Conservation (phyloP, 2,113 vertebrate species). For the Fukomys damarensis region DNA sequence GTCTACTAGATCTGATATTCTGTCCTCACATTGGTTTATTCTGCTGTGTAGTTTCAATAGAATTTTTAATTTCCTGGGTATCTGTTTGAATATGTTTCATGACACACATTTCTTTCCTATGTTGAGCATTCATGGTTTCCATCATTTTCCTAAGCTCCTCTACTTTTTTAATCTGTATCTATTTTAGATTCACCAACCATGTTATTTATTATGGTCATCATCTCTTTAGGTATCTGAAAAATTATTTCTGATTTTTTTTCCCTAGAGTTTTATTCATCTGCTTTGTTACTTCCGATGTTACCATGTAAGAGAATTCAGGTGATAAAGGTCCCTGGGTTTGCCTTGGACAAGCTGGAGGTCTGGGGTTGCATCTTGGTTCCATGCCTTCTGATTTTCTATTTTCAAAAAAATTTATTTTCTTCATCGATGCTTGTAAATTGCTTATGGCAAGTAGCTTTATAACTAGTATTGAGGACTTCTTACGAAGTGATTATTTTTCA, state of each 20-base stretch:
- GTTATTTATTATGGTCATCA: background rate
- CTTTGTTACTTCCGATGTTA: background rate
- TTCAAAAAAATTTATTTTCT: background rate
- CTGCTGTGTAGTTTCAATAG: background rate
- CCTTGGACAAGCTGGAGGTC: too few relatives aligned
- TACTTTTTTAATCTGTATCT: background rate
- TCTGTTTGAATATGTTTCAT: background rate
- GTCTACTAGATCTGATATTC: background rate
- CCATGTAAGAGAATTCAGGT: background rate
- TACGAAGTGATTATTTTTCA: background rate
- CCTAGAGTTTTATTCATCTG: background rate
- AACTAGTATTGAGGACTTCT: background rate
- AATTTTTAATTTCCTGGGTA: background rate
- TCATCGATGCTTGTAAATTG: background rate
- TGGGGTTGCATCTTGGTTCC: background rate
- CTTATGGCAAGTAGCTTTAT: background rate
- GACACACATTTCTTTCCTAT: background rate
- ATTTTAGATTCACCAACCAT: background rate
- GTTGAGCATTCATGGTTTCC: background rate
- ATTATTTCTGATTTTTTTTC: background rate
- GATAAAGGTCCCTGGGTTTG: too few relatives aligned
- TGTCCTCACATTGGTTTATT: background rate
- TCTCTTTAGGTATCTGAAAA: background rate
- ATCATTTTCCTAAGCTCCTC: background rate
- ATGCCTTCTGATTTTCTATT: background rate